phyloP scores from a whole-genome alignment of 2,888 invertebrate genomes.

The Pristionchus arcanus region DNA sequence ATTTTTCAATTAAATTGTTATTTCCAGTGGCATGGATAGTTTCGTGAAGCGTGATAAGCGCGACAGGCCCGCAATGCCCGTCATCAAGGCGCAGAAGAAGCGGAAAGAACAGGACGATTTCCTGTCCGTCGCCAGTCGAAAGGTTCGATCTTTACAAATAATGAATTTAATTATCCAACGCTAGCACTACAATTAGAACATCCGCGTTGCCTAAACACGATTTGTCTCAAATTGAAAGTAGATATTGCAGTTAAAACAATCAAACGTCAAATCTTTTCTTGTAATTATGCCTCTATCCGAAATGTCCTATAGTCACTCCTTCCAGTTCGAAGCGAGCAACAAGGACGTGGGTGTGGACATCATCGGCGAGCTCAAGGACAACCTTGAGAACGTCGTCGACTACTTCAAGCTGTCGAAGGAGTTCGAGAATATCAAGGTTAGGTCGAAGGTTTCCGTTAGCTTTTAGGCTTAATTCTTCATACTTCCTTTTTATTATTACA shows the following conservation, averaged over 20 bases:
- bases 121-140: conserved; percentile 42
- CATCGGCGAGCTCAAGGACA: conserved; percentile 54
- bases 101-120: conserved; percentile 40
- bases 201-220: too few relatives aligned
- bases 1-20: neutral
- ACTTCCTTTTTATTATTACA: neutral
- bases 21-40: conserved; percentile 25
- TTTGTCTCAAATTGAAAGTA: too few relatives aligned
- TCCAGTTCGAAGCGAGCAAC: conserved; percentile 54
- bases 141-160: conserved; percentile 40
- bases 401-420: conserved; percentile 59
- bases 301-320: too few relatives aligned
- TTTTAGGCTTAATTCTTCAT: too few relatives aligned
- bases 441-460: too few relatives aligned
- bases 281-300: too few relatives aligned
- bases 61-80: neutral
- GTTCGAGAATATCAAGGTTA: conserved; percentile 59
- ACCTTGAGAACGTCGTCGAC: conserved; percentile 57
- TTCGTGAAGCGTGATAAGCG: conserved; percentile 24
- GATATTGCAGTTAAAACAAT: too few relatives aligned
- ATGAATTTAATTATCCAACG: too few relatives aligned
- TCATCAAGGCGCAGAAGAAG: conserved; percentile 6
- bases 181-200: too few relatives aligned
- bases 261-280: too few relatives aligned
- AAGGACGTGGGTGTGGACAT: conserved; percentile 56